Conservation (phyloP, 2,797 vertebrate species). For the Zalophus californianus region DNA sequence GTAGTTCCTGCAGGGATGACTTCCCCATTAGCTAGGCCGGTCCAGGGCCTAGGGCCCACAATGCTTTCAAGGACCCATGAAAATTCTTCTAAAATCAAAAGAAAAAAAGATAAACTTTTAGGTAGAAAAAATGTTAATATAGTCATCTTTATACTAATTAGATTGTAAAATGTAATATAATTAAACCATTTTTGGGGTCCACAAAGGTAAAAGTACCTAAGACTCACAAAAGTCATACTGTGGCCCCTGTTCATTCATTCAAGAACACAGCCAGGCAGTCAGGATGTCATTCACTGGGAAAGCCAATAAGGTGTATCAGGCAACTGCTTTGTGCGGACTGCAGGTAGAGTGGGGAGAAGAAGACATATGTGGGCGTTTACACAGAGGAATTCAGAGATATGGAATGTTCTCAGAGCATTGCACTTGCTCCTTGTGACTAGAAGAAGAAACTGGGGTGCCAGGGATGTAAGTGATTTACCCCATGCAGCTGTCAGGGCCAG, state of each 20-base stretch:
- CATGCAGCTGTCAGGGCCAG: background rate
- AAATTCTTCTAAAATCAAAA: background rate
- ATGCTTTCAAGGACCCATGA: background rate
- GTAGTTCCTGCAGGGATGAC: background rate
- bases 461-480: background rate
- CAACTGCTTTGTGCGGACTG: background rate
- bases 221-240: background rate
- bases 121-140: background rate
- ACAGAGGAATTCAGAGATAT: background rate
- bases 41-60: too few relatives aligned
- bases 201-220: background rate
- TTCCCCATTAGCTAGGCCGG: background rate
- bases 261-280: background rate
- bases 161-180: background rate
- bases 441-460: background rate
- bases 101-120: background rate
- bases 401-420: background rate
- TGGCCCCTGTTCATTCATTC: background rate
- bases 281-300: background rate
- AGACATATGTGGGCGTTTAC: background rate
- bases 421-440: background rate
- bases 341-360: background rate
- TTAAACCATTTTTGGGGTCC: background rate
- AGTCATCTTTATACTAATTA: background rate
- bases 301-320: too few relatives aligned